Conservation (phyloP, 2,113 vertebrate genomes). For the Notothenia coriiceps region DNA sequence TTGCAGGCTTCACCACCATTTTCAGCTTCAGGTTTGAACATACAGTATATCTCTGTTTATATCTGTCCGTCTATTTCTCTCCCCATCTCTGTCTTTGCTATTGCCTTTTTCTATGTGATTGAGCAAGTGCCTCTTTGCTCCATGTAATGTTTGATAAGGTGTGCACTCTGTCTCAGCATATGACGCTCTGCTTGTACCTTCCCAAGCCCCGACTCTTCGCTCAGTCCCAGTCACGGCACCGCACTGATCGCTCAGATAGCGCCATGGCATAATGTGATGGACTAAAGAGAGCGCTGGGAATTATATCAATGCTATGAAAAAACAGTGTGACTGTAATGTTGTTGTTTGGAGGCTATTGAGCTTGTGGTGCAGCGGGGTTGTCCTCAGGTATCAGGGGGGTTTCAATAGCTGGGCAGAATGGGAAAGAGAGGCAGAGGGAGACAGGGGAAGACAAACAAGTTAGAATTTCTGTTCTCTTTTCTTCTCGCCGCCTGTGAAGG, state of each 20-base stretch:
- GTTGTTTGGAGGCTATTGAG: slow-evolving; percentile 83
- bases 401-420: slow-evolving; percentile 71
- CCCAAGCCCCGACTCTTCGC: slow-evolving; percentile 73
- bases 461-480: slow-evolving; percentile 79
- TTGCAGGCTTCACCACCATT: slow-evolving; percentile 76
- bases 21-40: slow-evolving; percentile 56
- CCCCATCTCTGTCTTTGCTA: slow-evolving; percentile 41
- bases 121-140: slow-evolving; percentile 27
- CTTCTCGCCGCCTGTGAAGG: slow-evolving; percentile 79
- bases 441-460: slow-evolving; percentile 67
- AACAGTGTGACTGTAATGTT: slow-evolving; percentile 77
- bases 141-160: slow-evolving; percentile 40
- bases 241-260: slow-evolving; percentile 84
- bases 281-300: slow-evolving; percentile 85
- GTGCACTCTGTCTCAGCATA: slow-evolving; percentile 77
- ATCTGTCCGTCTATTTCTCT: slow-evolving; percentile 72
- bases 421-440: slow-evolving; percentile 39
- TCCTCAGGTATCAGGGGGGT: slow-evolving; percentile 78
- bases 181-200: slow-evolving; percentile 83
- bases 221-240: slow-evolving; percentile 68
- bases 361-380: slow-evolving; percentile 74
- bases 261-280: slow-evolving; percentile 88
- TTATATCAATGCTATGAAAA: slow-evolving; percentile 83
- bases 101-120: slow-evolving; percentile 18
- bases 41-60: background rate